Evolutionary conservation across 2,113 vertebrate genomes (phyloP), one percentile per base, ranked within the genome.

Genomic region (Alexandromys fortis): DNA sequence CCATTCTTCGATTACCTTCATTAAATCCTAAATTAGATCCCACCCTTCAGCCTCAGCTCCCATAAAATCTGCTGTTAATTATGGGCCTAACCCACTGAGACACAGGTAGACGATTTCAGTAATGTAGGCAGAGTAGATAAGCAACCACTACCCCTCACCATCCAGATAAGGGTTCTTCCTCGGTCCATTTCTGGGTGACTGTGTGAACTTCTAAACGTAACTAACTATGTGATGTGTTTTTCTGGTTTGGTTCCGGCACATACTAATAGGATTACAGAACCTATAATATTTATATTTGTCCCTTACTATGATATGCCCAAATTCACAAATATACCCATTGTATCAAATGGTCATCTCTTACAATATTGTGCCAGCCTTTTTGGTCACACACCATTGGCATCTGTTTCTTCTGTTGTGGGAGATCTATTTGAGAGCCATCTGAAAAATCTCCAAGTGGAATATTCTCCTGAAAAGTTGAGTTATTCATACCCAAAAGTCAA

Each of bases 11-110:
- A 95, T 52, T 75, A 65, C 70, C 72, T 78, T 42, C 30, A n/a
- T 88, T 72, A 95, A 78, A 92, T 68, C 65, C 38, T 86, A 73
- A 96, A 93, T 95, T 77, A 83, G 35, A 92, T 72, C 33, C 22
- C 75, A 90, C 73, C 38, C 85, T 95, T 93, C 38, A 68, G 35
- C 77, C 79, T 38, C 45, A 94, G 45, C 47, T 75, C 68, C 72
- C 85, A 68, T 72, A 77, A 14, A 85, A 86, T 19, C 70, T 47
- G 14, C 70, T 55, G 38, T 45, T 85, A 61, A 76, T 88, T 93
- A 77, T 0, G 86, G 61, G 33, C 45, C 47, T 77, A 55, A 85
- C 49, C 24, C 68, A 63, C 67, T 19, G 65, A 68, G 72, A 52
- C n/a, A 28, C 8, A 70, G 30, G 30, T 63, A 63, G 38, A 45